Evolutionary conservation across 2,113 vertebrate species (phyloP).

Genomic region (Cephalopterus ornatus): DNA sequence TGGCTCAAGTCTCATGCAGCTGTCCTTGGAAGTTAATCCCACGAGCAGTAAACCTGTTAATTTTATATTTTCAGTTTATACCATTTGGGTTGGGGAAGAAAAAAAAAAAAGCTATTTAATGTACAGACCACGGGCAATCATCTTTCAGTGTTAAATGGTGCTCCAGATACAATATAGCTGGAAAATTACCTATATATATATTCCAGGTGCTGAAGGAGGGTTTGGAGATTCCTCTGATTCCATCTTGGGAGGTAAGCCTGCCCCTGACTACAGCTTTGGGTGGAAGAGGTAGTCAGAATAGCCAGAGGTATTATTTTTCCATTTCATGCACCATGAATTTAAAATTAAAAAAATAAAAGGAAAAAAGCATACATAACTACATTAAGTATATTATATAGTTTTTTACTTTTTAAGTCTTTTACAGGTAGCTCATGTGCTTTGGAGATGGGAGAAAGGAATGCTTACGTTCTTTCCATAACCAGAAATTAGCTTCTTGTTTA

Average conservation of each 20-base stretch:
- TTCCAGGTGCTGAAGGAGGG: neutral
- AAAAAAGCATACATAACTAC: neutral
- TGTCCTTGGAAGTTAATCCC: neutral
- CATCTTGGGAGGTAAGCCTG: neutral
- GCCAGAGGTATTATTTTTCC: neutral
- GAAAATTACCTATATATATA: neutral
- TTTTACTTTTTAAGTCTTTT: neutral
- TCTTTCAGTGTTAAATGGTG: neutral
- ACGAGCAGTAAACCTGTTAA: neutral
- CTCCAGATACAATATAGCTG: neutral
- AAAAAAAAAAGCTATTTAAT: neutral
- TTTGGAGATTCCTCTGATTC: neutral
- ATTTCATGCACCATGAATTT: neutral
- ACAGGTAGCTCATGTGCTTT: neutral
- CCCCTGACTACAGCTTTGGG: neutral
- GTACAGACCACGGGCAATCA: neutral
- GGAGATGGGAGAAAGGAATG: neutral
- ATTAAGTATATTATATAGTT: neutral
- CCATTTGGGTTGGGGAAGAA: neutral
- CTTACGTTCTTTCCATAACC: neutral
- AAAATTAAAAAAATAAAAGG: neutral
- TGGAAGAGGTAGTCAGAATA: neutral
- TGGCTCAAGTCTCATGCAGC: neutral
- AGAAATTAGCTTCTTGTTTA: neutral
- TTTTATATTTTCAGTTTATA: neutral